Percentiles rank a stretch among this genome's conserved stretches.
Conservation (phyloP, 2,888 invertebrate species). For the Epistrophe eligans region DNA sequence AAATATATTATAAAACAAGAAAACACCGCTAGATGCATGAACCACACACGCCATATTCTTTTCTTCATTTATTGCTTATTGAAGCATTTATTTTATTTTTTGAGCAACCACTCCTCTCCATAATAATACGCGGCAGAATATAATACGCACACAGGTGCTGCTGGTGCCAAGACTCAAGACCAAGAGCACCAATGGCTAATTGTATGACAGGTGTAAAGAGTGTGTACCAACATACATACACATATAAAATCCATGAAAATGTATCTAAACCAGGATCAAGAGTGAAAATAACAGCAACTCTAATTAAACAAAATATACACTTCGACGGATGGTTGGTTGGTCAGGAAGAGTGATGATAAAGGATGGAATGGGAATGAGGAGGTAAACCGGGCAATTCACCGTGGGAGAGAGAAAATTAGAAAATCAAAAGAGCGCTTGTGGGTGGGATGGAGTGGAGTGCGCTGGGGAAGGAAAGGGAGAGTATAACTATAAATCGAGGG, state of each 20-base stretch:
- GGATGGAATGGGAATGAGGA: constrained; percentile 1
- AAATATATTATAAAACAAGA: constrained; percentile 4
- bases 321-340: constrained; percentile 37
- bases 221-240: constrained; percentile 20
- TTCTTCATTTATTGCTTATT: constrained; percentile 43
- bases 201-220: constrained; percentile 73
- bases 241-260: constrained; percentile 70
- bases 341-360: constrained; percentile 21
- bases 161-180: constrained; percentile 76
- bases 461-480: background rate
- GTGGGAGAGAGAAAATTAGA: constrained; percentile 70
- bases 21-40: constrained; percentile 63
- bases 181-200: constrained; percentile 77
- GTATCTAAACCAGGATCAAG: constrained; percentile 73
- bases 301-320: constrained; percentile 71
- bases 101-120: constrained; percentile 57
- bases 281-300: constrained; percentile 72
- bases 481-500: constrained; percentile 14
- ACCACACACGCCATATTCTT: constrained; percentile 70
- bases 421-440: constrained; percentile 53
- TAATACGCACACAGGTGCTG: constrained; percentile 72
- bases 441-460: constrained; percentile 2
- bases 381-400: constrained; percentile 11
- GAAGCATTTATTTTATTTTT: constrained; percentile 39
- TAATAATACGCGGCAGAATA: constrained; percentile 37